Conservation (phyloP, 2,888 invertebrate species). For the Leptinotarsa haldemani region DNA sequence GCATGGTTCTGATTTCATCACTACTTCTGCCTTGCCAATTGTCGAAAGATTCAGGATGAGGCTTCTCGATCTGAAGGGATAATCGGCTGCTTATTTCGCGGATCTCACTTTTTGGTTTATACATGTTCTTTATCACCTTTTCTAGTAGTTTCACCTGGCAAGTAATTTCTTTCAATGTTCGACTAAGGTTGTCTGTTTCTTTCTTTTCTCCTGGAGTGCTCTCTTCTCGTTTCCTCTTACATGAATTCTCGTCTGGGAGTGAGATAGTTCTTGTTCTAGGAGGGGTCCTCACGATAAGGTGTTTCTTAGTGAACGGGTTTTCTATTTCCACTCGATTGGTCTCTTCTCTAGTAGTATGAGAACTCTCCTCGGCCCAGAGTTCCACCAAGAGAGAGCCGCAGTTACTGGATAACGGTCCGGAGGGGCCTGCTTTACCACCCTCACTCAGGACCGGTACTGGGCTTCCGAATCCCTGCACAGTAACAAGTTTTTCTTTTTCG, state of each 20-base stretch:
- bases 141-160: conserved; percentile 12
- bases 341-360: background rate
- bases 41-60: background rate
- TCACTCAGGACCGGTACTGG: background rate
- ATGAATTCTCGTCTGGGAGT: background rate
- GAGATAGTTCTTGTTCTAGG: background rate
- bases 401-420: background rate
- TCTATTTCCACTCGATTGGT: background rate
- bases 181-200: background rate
- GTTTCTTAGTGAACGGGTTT: conserved; percentile 5
- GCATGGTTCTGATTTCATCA: too few relatives aligned
- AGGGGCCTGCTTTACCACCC: background rate
- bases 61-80: conserved; percentile 8
- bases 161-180: background rate
- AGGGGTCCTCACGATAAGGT: background rate
- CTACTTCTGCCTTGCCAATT: background rate
- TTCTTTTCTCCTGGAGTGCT: background rate
- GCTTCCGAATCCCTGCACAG: background rate
- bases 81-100: conserved; percentile 14
- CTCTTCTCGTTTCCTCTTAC: background rate
- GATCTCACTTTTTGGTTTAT: conserved; percentile 18
- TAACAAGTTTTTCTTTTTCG: background rate
- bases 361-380: background rate
- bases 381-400: background rate
- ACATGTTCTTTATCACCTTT: background rate